A percentile compares a stretch with the other conserved stretches of the same genome.
These are phyloP conservation scores for Dryococelus australis DNA, from an alignment of 2,888 invertebrate genomes.

Conservation along the genomic window DNA sequence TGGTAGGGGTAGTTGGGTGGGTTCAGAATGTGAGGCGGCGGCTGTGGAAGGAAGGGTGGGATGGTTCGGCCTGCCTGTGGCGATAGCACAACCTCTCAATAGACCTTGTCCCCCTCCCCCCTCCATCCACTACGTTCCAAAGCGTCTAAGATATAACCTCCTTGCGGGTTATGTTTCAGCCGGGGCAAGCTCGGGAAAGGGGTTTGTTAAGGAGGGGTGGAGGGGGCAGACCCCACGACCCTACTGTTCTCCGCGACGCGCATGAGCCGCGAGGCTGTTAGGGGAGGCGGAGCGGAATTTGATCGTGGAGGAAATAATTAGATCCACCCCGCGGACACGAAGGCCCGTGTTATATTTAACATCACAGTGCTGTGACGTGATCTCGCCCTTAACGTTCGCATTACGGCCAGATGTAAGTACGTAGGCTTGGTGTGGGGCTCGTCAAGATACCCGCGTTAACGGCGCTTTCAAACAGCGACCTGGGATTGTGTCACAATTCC, in stretches of 20 bases:
- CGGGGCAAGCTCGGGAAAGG: neutral
- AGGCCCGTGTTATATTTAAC: too few relatives aligned
- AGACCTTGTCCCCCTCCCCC: neutral
- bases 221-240: neutral
- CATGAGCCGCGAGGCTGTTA: neutral
- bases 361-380: too few relatives aligned
- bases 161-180: neutral
- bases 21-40: neutral
- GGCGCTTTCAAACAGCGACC: too few relatives aligned
- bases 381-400: too few relatives aligned
- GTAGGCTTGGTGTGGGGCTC: too few relatives aligned
- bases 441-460: too few relatives aligned
- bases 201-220: neutral
- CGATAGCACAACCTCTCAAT: constrained; percentile 16
- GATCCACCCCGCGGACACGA: too few relatives aligned
- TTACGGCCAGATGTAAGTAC: too few relatives aligned
- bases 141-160: neutral
- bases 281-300: neutral
- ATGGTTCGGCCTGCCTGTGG: constrained; percentile 8
- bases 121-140: neutral
- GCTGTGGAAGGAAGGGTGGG: neutral
- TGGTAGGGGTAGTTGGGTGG: too few relatives aligned
- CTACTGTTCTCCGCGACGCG: neutral
- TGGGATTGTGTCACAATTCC: too few relatives aligned
- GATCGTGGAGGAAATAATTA: neutral